Evolutionary conservation across 2,888 invertebrate genomes (phyloP), one percentile per base, ranked within the genome.

Genomic region (Synergus gifuensis): DNA sequence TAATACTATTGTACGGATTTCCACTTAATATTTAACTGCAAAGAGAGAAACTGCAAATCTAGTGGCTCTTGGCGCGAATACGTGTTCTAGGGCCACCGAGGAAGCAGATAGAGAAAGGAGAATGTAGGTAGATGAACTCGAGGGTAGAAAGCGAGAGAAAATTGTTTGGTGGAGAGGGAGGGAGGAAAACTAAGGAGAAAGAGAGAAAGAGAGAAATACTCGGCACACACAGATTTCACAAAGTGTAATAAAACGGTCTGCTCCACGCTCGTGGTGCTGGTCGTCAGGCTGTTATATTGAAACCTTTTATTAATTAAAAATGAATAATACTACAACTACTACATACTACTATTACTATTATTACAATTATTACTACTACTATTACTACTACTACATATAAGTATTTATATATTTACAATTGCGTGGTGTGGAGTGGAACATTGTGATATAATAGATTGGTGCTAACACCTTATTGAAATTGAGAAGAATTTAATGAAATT

Each of bases 391-490:
- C 82, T 87, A 87, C 83, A 86, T 90, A 90, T 91, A 92, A 91
- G 89, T 92, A 91, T 92, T 92, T 92, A 91, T 91, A 91, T 91
- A 91, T 91, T 92, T 91, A 91, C 91, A 91, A 91, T 86, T 89
- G 91, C 91, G 91, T 92, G 91, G 92, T 91, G 91, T 92, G 92
- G 90, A 91, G 91, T 92, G 91, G 90, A 92, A 92, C 91, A 92
- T 92, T 92, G 92, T 92, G 92, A 92, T 92, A 92, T 92, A 91
- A 92, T 92, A 92, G 92, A 92, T 92, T 92, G 92, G 92, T 92
- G 92, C 92, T 92, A 92, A 92, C 91, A 92, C 91, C 92, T 92
- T 92, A 91, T 91, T 92, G 90, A 92, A 91, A 92, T 91, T 92
- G 90, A 91, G 84, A 92, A 89, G 89, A 91, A 90, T 91, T 92